Conservation (phyloP, 1,140 invertebrate species). For the Drosophila ambigua region DNA sequence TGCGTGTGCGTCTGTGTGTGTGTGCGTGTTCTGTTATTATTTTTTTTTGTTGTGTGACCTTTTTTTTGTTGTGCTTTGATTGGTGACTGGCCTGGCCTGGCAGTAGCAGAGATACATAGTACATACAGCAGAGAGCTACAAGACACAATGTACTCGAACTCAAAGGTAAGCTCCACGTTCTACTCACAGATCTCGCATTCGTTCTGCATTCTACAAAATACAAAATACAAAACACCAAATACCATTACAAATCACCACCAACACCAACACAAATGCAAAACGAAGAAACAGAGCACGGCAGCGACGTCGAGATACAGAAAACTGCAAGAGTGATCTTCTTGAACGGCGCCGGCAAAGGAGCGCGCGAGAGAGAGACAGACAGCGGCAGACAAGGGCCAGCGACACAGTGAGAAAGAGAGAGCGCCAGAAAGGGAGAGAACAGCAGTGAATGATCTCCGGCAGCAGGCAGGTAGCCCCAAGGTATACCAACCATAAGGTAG, state of each 20-base stretch:
- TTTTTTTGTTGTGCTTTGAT: slow-evolving; percentile 64
- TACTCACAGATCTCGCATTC: too few relatives aligned
- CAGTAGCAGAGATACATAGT: too few relatives aligned
- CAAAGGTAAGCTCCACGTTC: too few relatives aligned
- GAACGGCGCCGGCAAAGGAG: slow-evolving; percentile 23
- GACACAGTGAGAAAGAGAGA: not conserved
- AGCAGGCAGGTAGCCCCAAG: too few relatives aligned
- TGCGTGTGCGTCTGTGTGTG: not conserved
- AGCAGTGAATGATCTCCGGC: too few relatives aligned
- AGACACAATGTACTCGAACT: too few relatives aligned
- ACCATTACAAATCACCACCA: slow-evolving; percentile 32
- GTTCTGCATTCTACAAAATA: too few relatives aligned
- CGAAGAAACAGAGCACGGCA: not conserved
- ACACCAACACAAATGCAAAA: slow-evolving; percentile 1
- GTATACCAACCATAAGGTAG: too few relatives aligned
- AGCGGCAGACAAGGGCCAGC: not conserved
- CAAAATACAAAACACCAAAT: too few relatives aligned
- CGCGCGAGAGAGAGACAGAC: not conserved
- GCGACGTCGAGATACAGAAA: slow-evolving; percentile 45
- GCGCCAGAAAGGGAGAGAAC: not conserved
- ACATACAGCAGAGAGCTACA: too few relatives aligned
- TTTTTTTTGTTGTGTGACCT: slow-evolving; percentile 62
- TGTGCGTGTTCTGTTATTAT: slow-evolving; percentile 50
- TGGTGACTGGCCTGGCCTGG: slow-evolving; percentile 17
- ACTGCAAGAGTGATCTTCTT: slow-evolving; percentile 44